Evolutionary conservation across 2,888 invertebrate species (phyloP), one percentile per base, ranked within the genome.

Genomic region (Malthinus seriepunctatus): DNA sequence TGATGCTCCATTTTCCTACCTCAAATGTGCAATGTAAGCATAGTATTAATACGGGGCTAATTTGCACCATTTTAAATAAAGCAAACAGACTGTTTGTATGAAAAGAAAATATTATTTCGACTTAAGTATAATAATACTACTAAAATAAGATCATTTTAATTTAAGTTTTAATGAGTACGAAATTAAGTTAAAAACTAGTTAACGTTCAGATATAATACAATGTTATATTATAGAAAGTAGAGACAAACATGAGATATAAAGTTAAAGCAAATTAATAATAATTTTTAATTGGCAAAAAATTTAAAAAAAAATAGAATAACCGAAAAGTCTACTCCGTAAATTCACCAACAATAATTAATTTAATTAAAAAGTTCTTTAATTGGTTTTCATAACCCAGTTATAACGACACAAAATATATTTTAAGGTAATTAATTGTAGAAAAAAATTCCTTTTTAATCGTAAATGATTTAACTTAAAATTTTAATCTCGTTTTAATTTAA

Each of bases 11-110:
- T 23, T 23, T 5, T 37, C 38, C 38, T 11, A 23, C 8, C 31
- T 45, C 52, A 52, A 45, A 52, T 52, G 51, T 52, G 44, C 45
- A 52, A 31, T 8, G 35, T 14, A 31, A 34, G 32, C 39, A 15
- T n/a, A n/a, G 45, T 52, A 52, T 52, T 52, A 52, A 52, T 52
- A 44, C 34, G 44, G 8, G 44, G 15, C 34, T 34, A 34, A 52
- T 52, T 52, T 52, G 10, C 12, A 35, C n/a, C 45, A 35, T 23
- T 35, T 44, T 42, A 42, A 52, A 46, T 38, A 45, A n/a, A 37
- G 12, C 6, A 31, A 35, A 31, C 34, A 37, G 37, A 46, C 35
- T 23, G 34, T 23, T 42, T 42, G 23, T n/a, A 8, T 15, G 39
- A 15, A 42, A 42, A 42, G 14, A 15, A 42, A 42, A 42, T 42